Percentiles rank a stretch among this genome's conserved stretches.
Evolutionary conservation across 2,888 invertebrate genomes (phyloP).

Genomic region (Lomographa bimaculata): DNA sequence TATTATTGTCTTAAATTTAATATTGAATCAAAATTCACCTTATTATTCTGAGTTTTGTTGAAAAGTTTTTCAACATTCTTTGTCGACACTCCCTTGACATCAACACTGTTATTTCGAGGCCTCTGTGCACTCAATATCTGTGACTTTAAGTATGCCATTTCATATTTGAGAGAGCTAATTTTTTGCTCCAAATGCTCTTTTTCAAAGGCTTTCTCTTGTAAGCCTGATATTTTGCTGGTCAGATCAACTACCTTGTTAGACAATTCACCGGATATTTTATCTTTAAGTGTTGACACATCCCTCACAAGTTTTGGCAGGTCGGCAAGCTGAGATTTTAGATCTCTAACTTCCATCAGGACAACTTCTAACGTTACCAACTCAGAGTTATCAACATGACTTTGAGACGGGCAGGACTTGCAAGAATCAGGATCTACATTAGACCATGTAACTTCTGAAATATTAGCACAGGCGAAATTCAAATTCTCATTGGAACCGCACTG

Average conservation of each 20-base stretch:
- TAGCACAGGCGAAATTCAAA: constrained; percentile 28
- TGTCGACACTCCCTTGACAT: constrained; percentile 29
- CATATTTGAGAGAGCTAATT: constrained; percentile 12
- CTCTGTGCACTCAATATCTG: constrained; percentile 20
- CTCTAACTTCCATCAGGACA: constrained; percentile 27
- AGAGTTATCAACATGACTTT: constrained; percentile 1
- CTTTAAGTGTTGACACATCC: constrained; percentile 22
- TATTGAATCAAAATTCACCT: constrained; percentile 11
- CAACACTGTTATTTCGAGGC: constrained; percentile 22
- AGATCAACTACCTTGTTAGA: constrained; percentile 9
- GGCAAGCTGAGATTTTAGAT: constrained; percentile 22
- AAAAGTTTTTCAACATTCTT: constrained; percentile 31
- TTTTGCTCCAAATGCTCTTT: constrained; percentile 13
- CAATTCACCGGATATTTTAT: constrained; percentile 15
- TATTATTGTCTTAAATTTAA: too few relatives aligned
- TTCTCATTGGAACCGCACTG: constrained; percentile 23
- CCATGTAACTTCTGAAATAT: constrained; percentile 23
- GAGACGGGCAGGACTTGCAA: constrained; percentile 20
- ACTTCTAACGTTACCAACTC: constrained; percentile 14
- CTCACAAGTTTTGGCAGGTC: constrained; percentile 16
- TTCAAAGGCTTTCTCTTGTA: constrained; percentile 11
- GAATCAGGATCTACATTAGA: constrained; percentile 16
- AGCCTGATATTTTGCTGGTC: constrained; percentile 5
- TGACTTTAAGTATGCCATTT: constrained; percentile 9
- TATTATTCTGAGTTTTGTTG: constrained; percentile 4